Base-by-base conservation (phyloP, 2,888 invertebrate genomes). In the Eupithecia subfuscata region DNA sequence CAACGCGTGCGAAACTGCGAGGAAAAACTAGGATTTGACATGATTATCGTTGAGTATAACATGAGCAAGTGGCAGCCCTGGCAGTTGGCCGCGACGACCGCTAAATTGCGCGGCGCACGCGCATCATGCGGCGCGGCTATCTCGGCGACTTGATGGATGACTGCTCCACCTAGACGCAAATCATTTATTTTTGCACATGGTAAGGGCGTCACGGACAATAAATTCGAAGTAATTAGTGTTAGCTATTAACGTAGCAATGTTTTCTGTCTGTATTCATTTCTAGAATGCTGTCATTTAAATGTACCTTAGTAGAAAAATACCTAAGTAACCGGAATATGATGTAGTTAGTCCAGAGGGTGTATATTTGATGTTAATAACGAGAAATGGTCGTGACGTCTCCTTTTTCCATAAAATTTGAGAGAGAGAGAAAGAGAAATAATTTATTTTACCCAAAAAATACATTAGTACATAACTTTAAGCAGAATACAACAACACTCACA, bases 81-180 rank as follows among this genome's bases (percentile, higher is more conserved):
- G 4, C 12, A 14, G 14, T 60, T 78, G 82, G 82, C 82, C 73
- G 67, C 70, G 71, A 30, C 68, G 71, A 74, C 74, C 86, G 86
- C 86, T 87, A 88, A 90, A 89, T 89, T 86, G 87, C 86, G 83
- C 81, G 82, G 81, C 83, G 86, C 81, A 86, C 88, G 88, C 86
- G 88, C 87, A 84, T 84, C 79, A 82, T 8, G 34, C 63, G 82
- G 2, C 83, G 87, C 85, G 84, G 87, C 83, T 87, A 86, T 87
- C 85, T 74, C 63, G 69, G 74, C 70, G 69, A 77, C 63, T 71
- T 76, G 76, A 76, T 64, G 63, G 73, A 71, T 70, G 37, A 37
- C 73, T 70, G 45, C 37, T 48, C 16, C 37, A 48, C 45, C 70
- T 56, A 70, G 64, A 64, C 64, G 34, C 64, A 64, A 64, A 64